Conservation (phyloP, 2,888 invertebrate species). For the Teleogryllus oceanicus region DNA sequence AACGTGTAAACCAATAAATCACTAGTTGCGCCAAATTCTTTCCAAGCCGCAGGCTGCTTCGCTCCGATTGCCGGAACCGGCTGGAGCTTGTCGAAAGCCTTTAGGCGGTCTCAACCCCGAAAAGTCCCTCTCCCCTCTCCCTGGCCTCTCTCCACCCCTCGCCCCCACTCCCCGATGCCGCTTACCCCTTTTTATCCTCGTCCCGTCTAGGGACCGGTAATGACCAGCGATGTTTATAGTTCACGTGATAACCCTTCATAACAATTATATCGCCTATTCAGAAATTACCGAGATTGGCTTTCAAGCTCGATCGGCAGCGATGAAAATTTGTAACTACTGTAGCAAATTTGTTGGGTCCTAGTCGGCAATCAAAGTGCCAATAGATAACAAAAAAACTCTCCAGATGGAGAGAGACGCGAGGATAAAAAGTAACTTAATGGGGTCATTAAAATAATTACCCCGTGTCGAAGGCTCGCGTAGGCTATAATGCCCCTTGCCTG, state of each 20-base stretch:
- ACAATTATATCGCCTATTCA: slow-evolving; percentile 36
- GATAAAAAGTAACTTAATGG: slow-evolving; percentile 32
- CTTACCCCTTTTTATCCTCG: neutral
- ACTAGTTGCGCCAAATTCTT: no score
- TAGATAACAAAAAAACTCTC: slow-evolving; percentile 29
- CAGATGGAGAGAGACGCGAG: neutral
- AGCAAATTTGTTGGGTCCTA: slow-evolving; percentile 34
- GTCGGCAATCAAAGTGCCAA: slow-evolving; percentile 29
- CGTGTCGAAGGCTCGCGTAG: slow-evolving; percentile 19
- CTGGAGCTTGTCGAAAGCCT: no score
- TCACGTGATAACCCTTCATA: slow-evolving; percentile 35
- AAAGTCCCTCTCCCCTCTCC: no score
- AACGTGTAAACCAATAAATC: no score
- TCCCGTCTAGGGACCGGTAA: slow-evolving; percentile 25
- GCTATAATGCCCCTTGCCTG: slow-evolving; percentile 12
- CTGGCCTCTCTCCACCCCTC: no score
- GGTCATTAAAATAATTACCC: slow-evolving; percentile 36
- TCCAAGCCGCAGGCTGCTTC: no score
- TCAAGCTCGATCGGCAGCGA: slow-evolving; percentile 34
- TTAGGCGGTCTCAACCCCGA: no score
- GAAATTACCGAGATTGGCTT: slow-evolving; percentile 35
- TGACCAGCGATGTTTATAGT: slow-evolving; percentile 30
- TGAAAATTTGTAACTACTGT: slow-evolving; percentile 37
- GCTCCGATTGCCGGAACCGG: no score
- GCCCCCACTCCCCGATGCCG: neutral